phyloP scores from a whole-genome alignment of 2,888 invertebrate genomes.

The Odontocolon sp. region DNA sequence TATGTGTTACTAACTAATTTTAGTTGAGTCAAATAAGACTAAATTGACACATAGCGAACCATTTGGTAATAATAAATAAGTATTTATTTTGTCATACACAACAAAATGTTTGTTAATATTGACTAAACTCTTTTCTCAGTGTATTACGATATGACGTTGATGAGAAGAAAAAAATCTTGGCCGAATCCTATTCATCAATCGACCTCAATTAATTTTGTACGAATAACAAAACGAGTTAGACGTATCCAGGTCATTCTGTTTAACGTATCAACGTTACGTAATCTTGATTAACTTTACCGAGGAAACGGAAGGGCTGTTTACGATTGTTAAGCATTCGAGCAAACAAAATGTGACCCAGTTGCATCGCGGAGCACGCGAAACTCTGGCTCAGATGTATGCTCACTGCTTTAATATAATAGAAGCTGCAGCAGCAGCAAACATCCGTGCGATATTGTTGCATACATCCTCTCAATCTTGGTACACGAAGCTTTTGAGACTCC shows the following conservation, averaged over 20 bases:
- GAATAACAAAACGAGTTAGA: neutral
- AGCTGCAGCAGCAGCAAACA: slow-evolving; percentile 15
- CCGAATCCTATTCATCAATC: slow-evolving; percentile 15
- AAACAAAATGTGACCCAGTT: slow-evolving; percentile 49
- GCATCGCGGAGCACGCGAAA: slow-evolving; percentile 42
- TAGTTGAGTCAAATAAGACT: too few relatives aligned
- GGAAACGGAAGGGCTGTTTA: slow-evolving; percentile 47
- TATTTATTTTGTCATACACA: too few relatives aligned
- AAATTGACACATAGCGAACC: too few relatives aligned
- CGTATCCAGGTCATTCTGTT: slow-evolving; percentile 36
- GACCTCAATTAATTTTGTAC: slow-evolving; percentile 13
- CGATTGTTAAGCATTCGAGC: slow-evolving; percentile 39
- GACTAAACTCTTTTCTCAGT: too few relatives aligned
- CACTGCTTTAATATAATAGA: slow-evolving; percentile 6
- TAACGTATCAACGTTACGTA: slow-evolving; percentile 8
- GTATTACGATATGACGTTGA: too few relatives aligned
- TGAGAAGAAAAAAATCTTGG: neutral
- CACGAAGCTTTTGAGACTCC: too few relatives aligned
- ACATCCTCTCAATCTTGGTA: neutral
- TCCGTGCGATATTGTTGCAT: slow-evolving; percentile 22
- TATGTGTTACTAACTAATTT: too few relatives aligned
- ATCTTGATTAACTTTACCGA: slow-evolving; percentile 16
- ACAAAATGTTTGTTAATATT: too few relatives aligned
- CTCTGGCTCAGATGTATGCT: slow-evolving; percentile 4
- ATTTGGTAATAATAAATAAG: too few relatives aligned